Conservation (phyloP, 2,888 invertebrate genomes). For the Oxyteleia sp. region DNA sequence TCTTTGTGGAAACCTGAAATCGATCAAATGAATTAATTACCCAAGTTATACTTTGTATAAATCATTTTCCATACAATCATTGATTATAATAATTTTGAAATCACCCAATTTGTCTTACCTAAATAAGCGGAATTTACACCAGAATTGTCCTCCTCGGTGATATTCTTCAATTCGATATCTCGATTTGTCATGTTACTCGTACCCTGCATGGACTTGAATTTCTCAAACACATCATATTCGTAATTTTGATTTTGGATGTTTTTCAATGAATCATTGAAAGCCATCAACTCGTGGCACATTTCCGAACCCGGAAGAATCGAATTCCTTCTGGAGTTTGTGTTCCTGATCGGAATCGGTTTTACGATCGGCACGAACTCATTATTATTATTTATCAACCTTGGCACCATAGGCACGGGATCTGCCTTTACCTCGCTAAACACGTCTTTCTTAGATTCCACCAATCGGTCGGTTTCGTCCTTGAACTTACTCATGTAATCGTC, state of each 20-base stretch:
- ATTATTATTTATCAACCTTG: conserved; percentile 79
- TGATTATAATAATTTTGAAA: no score
- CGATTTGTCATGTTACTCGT: conserved; percentile 39
- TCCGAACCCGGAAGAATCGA: conserved; percentile 86
- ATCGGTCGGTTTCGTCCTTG: conserved; percentile 91
- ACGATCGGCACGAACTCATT: conserved; percentile 81
- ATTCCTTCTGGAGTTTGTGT: conserved; percentile 84
- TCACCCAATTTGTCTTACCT: conserved; percentile 29
- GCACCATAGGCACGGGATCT: conserved; percentile 76
- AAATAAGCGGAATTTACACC: conserved; percentile 47
- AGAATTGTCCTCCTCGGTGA: conserved; percentile 61
- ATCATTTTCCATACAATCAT: no score
- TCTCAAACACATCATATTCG: conserved; percentile 65
- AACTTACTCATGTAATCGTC: conserved; percentile 92
- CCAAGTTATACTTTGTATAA: no score
- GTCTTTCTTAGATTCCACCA: conserved; percentile 85
- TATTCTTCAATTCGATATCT: conserved; percentile 71
- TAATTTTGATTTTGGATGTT: conserved; percentile 80
- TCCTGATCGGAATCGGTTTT: conserved; percentile 83
- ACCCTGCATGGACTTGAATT: conserved; percentile 46
- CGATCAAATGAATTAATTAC: no score
- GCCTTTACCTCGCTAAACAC: conserved; percentile 78
- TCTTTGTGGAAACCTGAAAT: no score
- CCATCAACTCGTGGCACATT: conserved; percentile 84
- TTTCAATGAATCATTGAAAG: conserved; percentile 81